Evolutionary conservation across 2,888 invertebrate species (phyloP).

Genomic region (Lasioglossum leucozonium): DNA sequence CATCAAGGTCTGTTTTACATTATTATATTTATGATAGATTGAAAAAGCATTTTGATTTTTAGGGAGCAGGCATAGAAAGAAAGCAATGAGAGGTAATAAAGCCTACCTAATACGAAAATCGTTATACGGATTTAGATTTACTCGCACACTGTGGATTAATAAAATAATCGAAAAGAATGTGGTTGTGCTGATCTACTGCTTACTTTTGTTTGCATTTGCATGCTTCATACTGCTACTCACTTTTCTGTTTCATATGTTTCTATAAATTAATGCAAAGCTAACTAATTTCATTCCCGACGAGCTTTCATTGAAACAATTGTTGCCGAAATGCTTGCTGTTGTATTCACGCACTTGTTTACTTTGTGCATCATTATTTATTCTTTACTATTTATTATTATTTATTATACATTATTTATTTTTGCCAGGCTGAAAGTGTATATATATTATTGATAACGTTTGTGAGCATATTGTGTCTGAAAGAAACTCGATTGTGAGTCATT

Average conservation of each 20-base stretch:
- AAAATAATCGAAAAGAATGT: conserved; percentile 79
- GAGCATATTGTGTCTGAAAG: conserved; percentile 48
- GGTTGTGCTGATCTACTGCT: conserved; percentile 78
- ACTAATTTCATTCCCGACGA: conserved; percentile 46
- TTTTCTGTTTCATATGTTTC: conserved; percentile 79
- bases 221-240: conserved; percentile 79
- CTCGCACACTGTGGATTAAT: conserved; percentile 78
- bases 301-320: conserved; percentile 53
- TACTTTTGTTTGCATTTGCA: conserved; percentile 80
- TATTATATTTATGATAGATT: background rate
- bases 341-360: conserved; percentile 60
- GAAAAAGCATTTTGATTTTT: conserved; percentile 55
- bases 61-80: conserved; percentile 83
- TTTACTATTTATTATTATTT: conserved; percentile 70
- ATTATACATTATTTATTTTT: conserved; percentile 66
- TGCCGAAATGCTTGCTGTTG: conserved; percentile 43
- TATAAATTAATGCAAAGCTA: conserved; percentile 64
- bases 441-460: conserved; percentile 61
- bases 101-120: conserved; percentile 74
- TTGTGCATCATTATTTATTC: conserved; percentile 57
- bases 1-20: background rate
- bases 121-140: conserved; percentile 78
- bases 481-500: conserved; percentile 52
- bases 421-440: conserved; percentile 62
- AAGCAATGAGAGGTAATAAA: conserved; percentile 83